These are phyloP conservation scores for Charaxes varanes DNA, from an alignment of 1,140 invertebrate genomes.

Conservation along the genomic window DNA sequence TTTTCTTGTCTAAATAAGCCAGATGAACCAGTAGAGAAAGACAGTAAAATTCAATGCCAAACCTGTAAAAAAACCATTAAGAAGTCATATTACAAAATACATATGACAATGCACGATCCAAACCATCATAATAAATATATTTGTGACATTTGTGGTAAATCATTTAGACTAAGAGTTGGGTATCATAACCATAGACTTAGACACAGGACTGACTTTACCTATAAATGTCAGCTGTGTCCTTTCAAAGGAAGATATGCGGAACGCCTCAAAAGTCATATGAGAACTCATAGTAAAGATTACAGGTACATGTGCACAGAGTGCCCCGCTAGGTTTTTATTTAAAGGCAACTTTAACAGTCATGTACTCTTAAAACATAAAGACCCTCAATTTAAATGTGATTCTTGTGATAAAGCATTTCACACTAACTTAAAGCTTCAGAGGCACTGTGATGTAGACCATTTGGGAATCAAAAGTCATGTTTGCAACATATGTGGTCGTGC, in stretches of 20 bases:
- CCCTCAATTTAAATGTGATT: constrained; percentile 50
- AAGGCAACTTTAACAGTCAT: constrained; percentile 72
- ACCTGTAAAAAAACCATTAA: constrained; percentile 55
- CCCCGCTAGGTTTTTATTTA: constrained; percentile 67
- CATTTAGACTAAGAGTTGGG: constrained; percentile 53
- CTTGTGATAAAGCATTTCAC: constrained; percentile 53
- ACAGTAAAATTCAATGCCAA: constrained; percentile 43
- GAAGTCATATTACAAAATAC: constrained; percentile 49
- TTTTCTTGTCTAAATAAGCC: constrained; percentile 12
- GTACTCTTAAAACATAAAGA: constrained; percentile 54
- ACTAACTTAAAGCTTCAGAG: constrained; percentile 45
- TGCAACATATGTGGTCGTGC: constrained; percentile 71
- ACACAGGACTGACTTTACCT: constrained; percentile 54
- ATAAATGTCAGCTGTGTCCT: constrained; percentile 60
- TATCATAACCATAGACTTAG: constrained; percentile 54
- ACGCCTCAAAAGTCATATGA: constrained; percentile 67
- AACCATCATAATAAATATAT: constrained; percentile 48
- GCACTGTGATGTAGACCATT: constrained; percentile 67
- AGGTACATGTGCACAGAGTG: constrained; percentile 73
- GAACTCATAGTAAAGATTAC: constrained; percentile 68
- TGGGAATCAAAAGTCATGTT: constrained; percentile 69
- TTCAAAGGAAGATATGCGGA: constrained; percentile 50
- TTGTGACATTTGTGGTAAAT: constrained; percentile 62
- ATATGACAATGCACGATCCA: constrained; percentile 57
- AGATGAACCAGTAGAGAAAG: constrained; percentile 28